Percentiles rank a stretch among this genome's conserved stretches.
Conservation (phyloP, 2,113 vertebrate species). For the Herpailurus yagouaroundi region DNA sequence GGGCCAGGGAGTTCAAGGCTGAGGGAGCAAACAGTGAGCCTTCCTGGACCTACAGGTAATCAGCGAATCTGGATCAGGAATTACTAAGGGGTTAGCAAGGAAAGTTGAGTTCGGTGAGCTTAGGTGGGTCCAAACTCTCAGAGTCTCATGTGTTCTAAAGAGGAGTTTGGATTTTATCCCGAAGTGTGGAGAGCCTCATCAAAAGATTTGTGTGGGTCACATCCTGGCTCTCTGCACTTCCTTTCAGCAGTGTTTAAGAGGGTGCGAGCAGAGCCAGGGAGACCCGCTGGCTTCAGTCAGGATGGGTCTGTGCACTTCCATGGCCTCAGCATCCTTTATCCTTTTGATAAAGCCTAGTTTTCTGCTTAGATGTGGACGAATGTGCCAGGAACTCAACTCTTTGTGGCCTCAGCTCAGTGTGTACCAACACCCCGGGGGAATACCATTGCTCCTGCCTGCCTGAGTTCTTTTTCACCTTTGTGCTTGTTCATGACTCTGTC, state of each 20-base stretch:
- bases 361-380: constrained; percentile 60
- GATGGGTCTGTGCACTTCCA: background rate
- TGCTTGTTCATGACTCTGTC: background rate
- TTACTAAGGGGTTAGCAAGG: background rate
- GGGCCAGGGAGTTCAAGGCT: background rate
- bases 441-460: constrained; percentile 50
- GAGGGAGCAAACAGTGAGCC: background rate
- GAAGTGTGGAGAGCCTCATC: background rate
- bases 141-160: no score
- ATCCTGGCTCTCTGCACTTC: background rate
- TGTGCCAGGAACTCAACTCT: constrained; percentile 13
- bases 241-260: background rate
- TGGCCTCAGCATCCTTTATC: background rate
- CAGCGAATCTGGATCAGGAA: no score
- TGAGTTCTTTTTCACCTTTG: background rate
- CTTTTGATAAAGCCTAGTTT: background rate
- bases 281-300: background rate
- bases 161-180: background rate
- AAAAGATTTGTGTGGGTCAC: background rate
- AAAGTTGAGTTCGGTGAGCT: no score
- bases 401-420: constrained; percentile 18
- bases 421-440: background rate
- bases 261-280: background rate
- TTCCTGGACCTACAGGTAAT: background rate
- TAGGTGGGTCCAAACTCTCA: background rate